A percentile compares a stretch with the other conserved stretches of the same genome.
These are phyloP conservation scores for Muscicapa adusta DNA, from an alignment of 2,113 vertebrate genomes.

Conservation along the genomic window DNA sequence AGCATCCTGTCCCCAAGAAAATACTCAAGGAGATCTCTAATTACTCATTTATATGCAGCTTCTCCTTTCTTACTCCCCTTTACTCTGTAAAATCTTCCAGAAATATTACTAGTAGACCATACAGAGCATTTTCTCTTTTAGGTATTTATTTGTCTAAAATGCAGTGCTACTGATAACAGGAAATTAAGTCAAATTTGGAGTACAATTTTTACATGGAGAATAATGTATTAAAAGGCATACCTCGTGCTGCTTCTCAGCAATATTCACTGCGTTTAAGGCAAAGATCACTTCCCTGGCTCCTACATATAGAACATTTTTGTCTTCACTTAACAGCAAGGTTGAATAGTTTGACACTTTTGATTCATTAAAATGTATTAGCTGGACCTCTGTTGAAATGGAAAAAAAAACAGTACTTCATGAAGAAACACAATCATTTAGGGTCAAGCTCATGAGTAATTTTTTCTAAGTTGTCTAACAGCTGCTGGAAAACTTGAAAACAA, in stretches of 20 bases:
- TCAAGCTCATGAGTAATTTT: background rate
- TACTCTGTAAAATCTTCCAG: background rate
- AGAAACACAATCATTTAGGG: background rate
- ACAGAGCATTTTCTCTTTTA: background rate
- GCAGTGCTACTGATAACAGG: background rate
- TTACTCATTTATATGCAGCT: background rate
- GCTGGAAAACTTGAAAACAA: background rate
- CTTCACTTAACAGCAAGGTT: slow-evolving; percentile 84
- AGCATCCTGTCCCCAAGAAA: background rate
- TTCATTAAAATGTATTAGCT: slow-evolving; percentile 84
- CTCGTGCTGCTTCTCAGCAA: slow-evolving; percentile 85
- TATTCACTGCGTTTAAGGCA: slow-evolving; percentile 80
- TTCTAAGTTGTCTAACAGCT: background rate
- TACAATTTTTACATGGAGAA: background rate
- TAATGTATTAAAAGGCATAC: slow-evolving; percentile 24
- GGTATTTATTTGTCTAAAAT: background rate
- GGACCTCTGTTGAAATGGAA: slow-evolving; percentile 77
- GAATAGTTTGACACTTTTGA: slow-evolving; percentile 90
- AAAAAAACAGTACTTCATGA: background rate
- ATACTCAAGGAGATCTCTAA: background rate
- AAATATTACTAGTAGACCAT: background rate
- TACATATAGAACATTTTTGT: slow-evolving; percentile 82
- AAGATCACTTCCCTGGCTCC: slow-evolving; percentile 93
- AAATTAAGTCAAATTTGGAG: background rate
- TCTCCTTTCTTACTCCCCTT: background rate